phyloP scores from a whole-genome alignment of 2,113 vertebrate genomes.

The Syrmaticus mikado region DNA sequence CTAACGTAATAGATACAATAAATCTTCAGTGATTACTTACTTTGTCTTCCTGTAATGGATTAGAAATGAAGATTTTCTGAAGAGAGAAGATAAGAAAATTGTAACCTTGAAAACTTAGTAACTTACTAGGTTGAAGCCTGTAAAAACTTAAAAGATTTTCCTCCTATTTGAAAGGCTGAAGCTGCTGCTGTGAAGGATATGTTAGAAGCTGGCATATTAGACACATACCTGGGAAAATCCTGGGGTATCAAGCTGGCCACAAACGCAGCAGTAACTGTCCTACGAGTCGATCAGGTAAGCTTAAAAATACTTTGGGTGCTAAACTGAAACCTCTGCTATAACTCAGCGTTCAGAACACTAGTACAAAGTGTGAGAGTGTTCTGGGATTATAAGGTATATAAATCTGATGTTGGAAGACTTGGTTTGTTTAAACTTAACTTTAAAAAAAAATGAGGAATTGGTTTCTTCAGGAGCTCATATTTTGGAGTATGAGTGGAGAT shows the following conservation, averaged over 20 bases:
- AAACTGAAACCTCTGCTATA: background rate
- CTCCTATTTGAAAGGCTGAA: slow-evolving; percentile 81
- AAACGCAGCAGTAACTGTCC: slow-evolving; percentile 93
- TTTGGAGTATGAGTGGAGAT: background rate
- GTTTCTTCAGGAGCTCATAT: background rate
- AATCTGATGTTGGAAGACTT: background rate
- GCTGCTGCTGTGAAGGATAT: slow-evolving; percentile 91
- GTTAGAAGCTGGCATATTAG: slow-evolving; percentile 88
- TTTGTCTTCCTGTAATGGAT: background rate
- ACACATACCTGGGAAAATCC: slow-evolving; percentile 92
- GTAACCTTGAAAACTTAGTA: background rate
- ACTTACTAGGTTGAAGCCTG: background rate
- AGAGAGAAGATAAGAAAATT: background rate
- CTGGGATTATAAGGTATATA: background rate
- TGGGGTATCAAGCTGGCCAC: slow-evolving; percentile 97
- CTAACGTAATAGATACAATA: background rate
- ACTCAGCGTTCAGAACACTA: background rate
- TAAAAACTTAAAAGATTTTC: background rate
- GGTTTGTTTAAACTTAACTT: background rate
- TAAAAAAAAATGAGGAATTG: background rate
- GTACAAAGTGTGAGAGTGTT: background rate
- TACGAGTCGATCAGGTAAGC: slow-evolving; percentile 95
- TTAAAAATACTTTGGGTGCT: background rate
- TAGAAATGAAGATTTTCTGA: background rate
- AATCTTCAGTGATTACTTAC: background rate